phyloP scores from a whole-genome alignment of 2,888 invertebrate species.

The Dolomedes plantarius region DNA sequence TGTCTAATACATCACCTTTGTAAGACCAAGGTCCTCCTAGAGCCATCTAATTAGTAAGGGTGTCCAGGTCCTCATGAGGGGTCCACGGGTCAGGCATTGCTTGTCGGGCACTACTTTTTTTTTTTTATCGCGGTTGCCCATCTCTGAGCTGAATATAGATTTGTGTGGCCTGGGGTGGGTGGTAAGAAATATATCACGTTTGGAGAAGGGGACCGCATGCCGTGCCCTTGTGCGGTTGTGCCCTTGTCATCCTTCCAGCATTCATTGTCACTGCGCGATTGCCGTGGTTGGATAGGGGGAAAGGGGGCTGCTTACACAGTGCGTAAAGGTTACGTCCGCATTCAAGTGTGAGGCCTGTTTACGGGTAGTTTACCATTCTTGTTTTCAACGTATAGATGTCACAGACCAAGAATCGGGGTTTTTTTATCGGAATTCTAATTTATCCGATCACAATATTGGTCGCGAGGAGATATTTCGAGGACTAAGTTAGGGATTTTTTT shows the following conservation, averaged over 20 bases:
- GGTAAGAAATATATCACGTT: conserved; percentile 67
- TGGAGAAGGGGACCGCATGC: conserved; percentile 29
- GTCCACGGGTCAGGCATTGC: conserved; percentile 40
- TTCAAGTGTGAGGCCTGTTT: no score
- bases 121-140: conserved; percentile 49
- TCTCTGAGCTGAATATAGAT: conserved; percentile 58
- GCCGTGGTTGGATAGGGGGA: neutral
- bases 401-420: no score
- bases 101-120: conserved; percentile 10
- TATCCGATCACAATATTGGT: no score
- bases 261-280: conserved; percentile 58
- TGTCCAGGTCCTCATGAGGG: conserved; percentile 57
- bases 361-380: no score
- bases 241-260: conserved; percentile 61
- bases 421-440: no score
- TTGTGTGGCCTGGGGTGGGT: conserved; percentile 62
- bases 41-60: conserved; percentile 63
- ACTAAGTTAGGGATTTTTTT: no score
- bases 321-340: neutral
- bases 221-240: conserved; percentile 55
- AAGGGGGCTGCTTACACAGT: conserved; percentile 18
- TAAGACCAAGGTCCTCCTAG: neutral
- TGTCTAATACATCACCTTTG: conserved; percentile 55
- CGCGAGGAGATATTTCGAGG: no score
- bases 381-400: no score